Evolutionary conservation across 1,140 invertebrate genomes (phyloP).

Genomic region (Spodoptera frugiperda): DNA sequence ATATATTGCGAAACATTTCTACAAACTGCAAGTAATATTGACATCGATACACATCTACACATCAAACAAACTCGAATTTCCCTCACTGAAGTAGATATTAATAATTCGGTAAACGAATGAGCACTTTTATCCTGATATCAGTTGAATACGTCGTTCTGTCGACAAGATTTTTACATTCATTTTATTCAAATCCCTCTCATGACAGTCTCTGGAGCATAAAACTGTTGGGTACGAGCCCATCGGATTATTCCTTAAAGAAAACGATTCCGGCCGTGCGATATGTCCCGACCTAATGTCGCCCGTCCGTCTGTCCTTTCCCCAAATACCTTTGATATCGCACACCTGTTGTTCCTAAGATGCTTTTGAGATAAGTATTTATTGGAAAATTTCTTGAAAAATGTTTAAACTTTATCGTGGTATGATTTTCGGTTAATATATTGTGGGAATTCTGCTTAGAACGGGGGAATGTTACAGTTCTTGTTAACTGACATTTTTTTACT

Average conservation of each 20-base stretch:
- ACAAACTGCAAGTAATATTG: too few relatives aligned
- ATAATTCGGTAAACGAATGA: neutral
- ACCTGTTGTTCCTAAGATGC: slow-evolving; percentile 34
- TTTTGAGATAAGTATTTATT: slow-evolving; percentile 6
- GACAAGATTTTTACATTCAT: slow-evolving; percentile 29
- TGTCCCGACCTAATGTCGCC: slow-evolving; percentile 3
- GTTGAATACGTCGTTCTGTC: slow-evolving; percentile 17
- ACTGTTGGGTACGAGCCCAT: slow-evolving; percentile 10
- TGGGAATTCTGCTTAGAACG: too few relatives aligned
- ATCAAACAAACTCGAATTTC: neutral
- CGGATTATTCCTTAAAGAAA: slow-evolving; percentile 35
- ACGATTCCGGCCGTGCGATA: slow-evolving; percentile 13
- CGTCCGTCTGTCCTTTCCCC: slow-evolving; percentile 24
- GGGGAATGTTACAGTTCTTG: too few relatives aligned
- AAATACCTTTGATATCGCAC: slow-evolving; percentile 36
- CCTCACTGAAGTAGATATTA: neutral
- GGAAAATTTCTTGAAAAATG: neutral
- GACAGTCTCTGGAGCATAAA: slow-evolving; percentile 26
- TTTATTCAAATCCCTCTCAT: slow-evolving; percentile 36
- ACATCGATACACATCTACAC: too few relatives aligned
- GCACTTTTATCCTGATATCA: slow-evolving; percentile 19
- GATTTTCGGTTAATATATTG: neutral
- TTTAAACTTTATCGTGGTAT: neutral
- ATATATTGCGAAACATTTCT: too few relatives aligned
- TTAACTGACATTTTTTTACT: too few relatives aligned